These are phyloP conservation scores for Callocephalon fimbriatum DNA, from an alignment of 2,113 vertebrate species.

Conservation along the genomic window DNA sequence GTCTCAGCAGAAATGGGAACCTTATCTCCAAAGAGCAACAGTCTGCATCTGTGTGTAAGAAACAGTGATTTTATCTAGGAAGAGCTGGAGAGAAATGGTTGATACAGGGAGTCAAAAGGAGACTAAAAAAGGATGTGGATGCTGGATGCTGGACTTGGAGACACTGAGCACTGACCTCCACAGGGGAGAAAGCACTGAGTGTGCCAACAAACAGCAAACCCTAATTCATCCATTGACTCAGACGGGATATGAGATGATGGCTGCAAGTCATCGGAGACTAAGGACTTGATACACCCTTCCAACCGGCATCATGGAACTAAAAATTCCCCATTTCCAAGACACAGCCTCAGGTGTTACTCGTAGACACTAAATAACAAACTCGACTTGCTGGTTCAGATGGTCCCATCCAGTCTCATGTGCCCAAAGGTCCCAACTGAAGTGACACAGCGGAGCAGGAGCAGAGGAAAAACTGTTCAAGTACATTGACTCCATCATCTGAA, in stretches of 20 bases:
- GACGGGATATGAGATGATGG: background rate
- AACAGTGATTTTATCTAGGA: background rate
- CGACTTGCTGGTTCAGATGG: background rate
- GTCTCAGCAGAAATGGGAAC: background rate
- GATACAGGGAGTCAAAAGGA: background rate
- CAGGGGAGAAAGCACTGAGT: background rate
- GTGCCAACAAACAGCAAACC: background rate
- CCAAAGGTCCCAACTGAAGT: background rate
- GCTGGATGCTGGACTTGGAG: background rate
- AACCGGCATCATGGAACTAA: background rate
- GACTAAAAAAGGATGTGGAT: fast-evolving
- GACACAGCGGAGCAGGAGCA: background rate
- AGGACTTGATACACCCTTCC: background rate
- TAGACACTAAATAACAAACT: background rate
- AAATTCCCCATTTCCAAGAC: background rate
- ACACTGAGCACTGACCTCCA: background rate
- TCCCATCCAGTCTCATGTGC: background rate
- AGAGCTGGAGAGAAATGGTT: background rate
- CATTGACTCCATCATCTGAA: background rate
- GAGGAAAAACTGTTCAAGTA: background rate
- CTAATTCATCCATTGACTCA: background rate
- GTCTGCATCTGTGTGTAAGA: background rate
- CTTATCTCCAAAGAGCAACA: background rate
- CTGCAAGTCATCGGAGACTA: background rate
- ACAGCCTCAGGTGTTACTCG: background rate